A percentile compares a stretch with the other conserved stretches of the same genome.
Evolutionary conservation across 35 echinoderm and acorn worm genomes (phyloP).

Genomic region (Lytechinus pictus): DNA sequence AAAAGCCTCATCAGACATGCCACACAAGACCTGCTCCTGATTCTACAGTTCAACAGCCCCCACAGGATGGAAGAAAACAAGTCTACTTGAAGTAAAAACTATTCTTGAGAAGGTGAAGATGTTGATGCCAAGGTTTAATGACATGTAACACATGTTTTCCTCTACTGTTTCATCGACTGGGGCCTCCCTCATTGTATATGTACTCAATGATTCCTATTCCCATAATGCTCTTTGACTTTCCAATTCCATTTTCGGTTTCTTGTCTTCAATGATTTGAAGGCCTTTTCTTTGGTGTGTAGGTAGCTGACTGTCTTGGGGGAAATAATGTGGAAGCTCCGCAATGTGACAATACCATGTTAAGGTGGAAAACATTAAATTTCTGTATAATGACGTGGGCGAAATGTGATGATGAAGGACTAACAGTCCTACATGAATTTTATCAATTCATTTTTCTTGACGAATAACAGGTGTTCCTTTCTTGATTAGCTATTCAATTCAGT

Average conservation of each 20-base stretch:
- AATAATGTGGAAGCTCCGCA: background rate
- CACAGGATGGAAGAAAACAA: background rate
- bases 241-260: background rate
- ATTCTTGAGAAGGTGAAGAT: background rate
- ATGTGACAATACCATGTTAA: background rate
- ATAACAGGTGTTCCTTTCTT: background rate
- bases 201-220: background rate
- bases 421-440: background rate
- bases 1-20: background rate
- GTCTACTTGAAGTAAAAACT: background rate
- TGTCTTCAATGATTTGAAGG: background rate
- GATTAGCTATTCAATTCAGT: background rate
- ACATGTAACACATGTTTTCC: constrained; percentile 7
- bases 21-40: background rate
- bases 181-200: background rate
- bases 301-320: background rate
- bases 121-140: background rate
- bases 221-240: background rate
- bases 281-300: background rate
- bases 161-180: background rate
- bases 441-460: background rate
- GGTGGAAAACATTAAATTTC: background rate
- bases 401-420: background rate
- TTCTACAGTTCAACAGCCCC: background rate
- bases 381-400: background rate